Evolutionary conservation across 2,888 invertebrate genomes (phyloP), one percentile per base, ranked within the genome.

Genomic region (Eupithecia dodoneata): DNA sequence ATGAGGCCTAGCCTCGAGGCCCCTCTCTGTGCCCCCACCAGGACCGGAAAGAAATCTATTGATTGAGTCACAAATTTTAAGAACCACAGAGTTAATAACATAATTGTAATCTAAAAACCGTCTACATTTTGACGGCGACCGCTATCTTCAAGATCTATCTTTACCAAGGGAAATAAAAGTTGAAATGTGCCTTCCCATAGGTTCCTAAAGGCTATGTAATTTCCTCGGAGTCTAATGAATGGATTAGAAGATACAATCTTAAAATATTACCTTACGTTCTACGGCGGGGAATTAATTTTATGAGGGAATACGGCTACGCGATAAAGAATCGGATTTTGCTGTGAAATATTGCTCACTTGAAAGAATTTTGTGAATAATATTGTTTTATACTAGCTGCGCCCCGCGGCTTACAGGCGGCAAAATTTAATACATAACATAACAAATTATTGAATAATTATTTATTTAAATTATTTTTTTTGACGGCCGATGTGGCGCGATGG

Each of bases 141-240:
- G 70, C 30, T 18, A 30, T 70, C 70, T 13, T 49, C 5, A 45
- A 49, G 47, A 49, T 9, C 45, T 6, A 42, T 15, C 44, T 42
- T 42, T 44, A 30, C 18, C 47, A 10, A 18, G 59, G 63, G 74
- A 47, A 70, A 74, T 72, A 78, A 76, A 78, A 66, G 59, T 47
- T 73, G 55, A 67, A 72, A 74, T 42, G 63, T 76, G 47, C n/a
- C 72, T 79, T 80, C 82, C 81, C 71, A 79, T 79, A 81, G 81
- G 79, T 79, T 76, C 79, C 47, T 66, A 77, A 77, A 71, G 78
- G 77, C 75, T 76, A 67, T 74, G 79, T 83, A 81, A 83, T 82
- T 82, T 82, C 80, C 82, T 77, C 70, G 49, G 45, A 73, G 77
- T 66, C 74, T 81, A 82, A 81, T 82, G 80, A 80, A 82, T 82